These are phyloP conservation scores for Cerastis rubricosa DNA, from an alignment of 2,888 invertebrate genomes.

Conservation along the genomic window DNA sequence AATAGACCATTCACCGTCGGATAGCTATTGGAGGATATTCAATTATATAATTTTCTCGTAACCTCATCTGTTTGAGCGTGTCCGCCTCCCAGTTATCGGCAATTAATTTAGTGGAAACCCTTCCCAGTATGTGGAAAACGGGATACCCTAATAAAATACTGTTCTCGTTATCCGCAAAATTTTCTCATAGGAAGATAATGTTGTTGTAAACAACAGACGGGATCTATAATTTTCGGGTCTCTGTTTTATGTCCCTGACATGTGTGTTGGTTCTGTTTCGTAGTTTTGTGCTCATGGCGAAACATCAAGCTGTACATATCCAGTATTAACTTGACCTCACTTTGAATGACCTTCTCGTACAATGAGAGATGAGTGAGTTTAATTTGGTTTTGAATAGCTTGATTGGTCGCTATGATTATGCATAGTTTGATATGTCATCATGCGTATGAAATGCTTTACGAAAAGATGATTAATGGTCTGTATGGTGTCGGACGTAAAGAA, in stretches of 20 bases:
- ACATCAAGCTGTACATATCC: too few species aligned
- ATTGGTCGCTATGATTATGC: too few species aligned
- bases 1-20: conserved; percentile 35
- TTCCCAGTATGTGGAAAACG: conserved; percentile 48
- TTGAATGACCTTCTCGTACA: too few species aligned
- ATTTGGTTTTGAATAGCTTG: too few species aligned
- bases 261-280: neutral
- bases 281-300: too few species aligned
- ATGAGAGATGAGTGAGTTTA: too few species aligned
- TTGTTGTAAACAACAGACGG: conserved; percentile 35
- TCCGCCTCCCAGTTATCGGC: conserved; percentile 50
- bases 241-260: neutral
- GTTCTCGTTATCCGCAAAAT: conserved; percentile 32
- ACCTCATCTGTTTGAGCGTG: conserved; percentile 47
- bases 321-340: too few species aligned
- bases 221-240: conserved; percentile 4
- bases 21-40: conserved; percentile 34
- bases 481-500: too few species aligned
- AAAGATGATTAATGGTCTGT: too few species aligned
- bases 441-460: too few species aligned
- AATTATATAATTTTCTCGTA: conserved; percentile 55
- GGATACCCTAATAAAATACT: conserved; percentile 54
- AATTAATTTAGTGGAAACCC: conserved; percentile 62
- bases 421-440: too few species aligned
- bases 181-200: conserved; percentile 30